phyloP scores from a whole-genome alignment of 2,797 vertebrate species.

The Cossypha caffra region DNA sequence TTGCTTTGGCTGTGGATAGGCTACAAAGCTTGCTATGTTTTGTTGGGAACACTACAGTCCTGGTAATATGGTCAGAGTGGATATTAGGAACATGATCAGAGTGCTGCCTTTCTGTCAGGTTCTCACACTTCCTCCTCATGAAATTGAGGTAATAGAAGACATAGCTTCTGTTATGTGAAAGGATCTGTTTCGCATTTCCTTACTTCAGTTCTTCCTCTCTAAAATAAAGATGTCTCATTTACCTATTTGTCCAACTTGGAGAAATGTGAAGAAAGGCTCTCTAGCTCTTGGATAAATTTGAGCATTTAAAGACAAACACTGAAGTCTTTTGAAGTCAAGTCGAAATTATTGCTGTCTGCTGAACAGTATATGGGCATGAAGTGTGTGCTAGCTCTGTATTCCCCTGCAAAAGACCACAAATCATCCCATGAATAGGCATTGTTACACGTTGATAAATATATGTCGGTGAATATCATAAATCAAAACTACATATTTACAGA shows the following conservation, averaged over 20 bases:
- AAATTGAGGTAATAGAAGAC: background rate
- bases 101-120: background rate
- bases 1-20: background rate
- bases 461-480: background rate
- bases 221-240: background rate
- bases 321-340: background rate
- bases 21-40: accelerated
- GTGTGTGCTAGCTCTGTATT: background rate
- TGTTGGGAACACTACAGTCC: background rate
- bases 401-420: background rate
- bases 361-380: too few relatives aligned
- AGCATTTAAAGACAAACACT: background rate
- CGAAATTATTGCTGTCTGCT: background rate
- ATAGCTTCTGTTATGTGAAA: background rate
- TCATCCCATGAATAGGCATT: background rate
- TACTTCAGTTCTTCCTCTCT: background rate
- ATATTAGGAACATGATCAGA: background rate
- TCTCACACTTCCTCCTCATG: background rate
- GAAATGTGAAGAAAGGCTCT: background rate
- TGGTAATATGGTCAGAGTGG: background rate
- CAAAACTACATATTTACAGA: background rate
- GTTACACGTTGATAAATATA: background rate
- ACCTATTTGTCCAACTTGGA: background rate
- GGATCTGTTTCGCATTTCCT: background rate
- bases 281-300: background rate